Conservation (phyloP, 1,140 invertebrate genomes). For the Zaprionus lachaisei region DNA sequence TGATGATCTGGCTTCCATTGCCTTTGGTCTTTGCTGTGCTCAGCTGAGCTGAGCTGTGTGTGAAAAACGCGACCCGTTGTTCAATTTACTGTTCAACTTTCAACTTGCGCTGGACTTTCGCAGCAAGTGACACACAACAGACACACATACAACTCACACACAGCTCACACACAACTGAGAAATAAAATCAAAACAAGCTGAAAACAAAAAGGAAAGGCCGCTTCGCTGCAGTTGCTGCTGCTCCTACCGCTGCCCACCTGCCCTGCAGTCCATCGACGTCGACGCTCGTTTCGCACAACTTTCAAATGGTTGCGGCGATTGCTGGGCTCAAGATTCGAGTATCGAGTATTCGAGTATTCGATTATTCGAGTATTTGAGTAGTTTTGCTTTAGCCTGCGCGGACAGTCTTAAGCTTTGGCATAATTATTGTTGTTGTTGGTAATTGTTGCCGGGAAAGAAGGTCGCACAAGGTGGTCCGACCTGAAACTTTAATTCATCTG, state of each 20-base stretch:
- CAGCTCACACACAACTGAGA: not conserved
- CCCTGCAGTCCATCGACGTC: conserved; percentile 13
- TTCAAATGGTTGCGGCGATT: conserved; percentile 65
- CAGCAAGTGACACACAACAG: conserved; percentile 73
- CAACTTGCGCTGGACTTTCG: conserved; percentile 76
- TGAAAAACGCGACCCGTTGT: conserved; percentile 54
- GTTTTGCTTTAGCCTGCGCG: conserved; percentile 25
- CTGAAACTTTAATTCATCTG: conserved; percentile 44
- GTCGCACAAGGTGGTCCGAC: conserved; percentile 78
- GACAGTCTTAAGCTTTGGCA: conserved; percentile 52
- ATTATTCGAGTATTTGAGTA: conserved; percentile 26
- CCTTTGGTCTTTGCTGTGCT: conserved; percentile 21
- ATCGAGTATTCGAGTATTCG: conserved; percentile 39
- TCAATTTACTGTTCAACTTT: conserved; percentile 68
- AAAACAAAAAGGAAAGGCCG: conserved; percentile 66
- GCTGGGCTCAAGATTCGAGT: conserved; percentile 29
- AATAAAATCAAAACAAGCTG: conserved; percentile 39
- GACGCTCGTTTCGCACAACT: conserved; percentile 69
- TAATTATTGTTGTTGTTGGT: conserved; percentile 71
- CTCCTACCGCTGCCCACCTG: conserved; percentile 24
- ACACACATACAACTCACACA: conserved; percentile 24
- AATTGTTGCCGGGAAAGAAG: conserved; percentile 78
- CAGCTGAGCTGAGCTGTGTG: conserved; percentile 25
- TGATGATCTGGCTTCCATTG: conserved; percentile 52
- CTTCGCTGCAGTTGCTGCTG: conserved; percentile 20